Evolutionary conservation across 2,888 invertebrate genomes (phyloP), one percentile per base, ranked within the genome.

Genomic region (Limenitis camilla): DNA sequence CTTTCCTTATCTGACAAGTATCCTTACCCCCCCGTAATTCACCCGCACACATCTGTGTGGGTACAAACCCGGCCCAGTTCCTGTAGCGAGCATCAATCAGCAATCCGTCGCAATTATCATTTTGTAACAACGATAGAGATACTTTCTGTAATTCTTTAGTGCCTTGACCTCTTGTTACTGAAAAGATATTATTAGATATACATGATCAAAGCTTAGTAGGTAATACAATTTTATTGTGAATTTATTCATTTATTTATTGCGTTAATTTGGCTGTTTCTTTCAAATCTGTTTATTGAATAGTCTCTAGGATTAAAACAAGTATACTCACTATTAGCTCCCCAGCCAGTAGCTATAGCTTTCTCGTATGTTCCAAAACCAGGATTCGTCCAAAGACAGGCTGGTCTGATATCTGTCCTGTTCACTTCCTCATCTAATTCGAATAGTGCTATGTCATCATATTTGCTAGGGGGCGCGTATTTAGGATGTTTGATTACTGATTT

Each of bases 391-490:
- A 93, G 76, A 65, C 93, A 93, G 0, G 92, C 91, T 0, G 93
- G 92, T 5, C 91, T 70, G 0, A 92, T 81, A 48, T 76, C 82
- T 0, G 80, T 69, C 6, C 77, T 85, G 60, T 69, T 65, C 0
- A 82, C 88, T 1, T 86, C 78, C 0, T 70, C 65, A 0, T 69
- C 71, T 33, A 93, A 69, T 62, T 90, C 84, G 0, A 93, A 52
- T 0, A 93, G 72, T 0, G 92, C 92, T 47, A 93, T 91, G 63
- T 93, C 93, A 61, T 92, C 80, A 74, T 93, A 92, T 11, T 87
- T 83, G 0, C 66, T 61, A 0, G 89, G 88, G 0, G 88, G 80
- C 0, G 68, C 71, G 73, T 92, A 92, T 19, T 19, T 19, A 19
- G 19, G 19, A 19, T 19, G 19, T 19, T 19, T 19, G 19, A 19